Evolutionary conservation across 2,797 vertebrate species (phyloP).

Genomic region (Agapornis canus): DNA sequence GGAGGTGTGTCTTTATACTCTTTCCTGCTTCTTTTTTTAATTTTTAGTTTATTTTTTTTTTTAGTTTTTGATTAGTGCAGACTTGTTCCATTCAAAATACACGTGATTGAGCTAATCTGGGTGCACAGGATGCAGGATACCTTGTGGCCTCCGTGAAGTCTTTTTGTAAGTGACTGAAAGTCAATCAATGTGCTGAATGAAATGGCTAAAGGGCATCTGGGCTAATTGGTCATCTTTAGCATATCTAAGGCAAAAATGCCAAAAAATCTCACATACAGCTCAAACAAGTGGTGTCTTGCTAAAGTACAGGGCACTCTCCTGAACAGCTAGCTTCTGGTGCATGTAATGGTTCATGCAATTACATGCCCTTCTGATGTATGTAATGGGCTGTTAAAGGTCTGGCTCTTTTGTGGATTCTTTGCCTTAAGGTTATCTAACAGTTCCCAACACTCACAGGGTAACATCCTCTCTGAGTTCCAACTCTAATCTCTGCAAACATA

Average conservation of each 20-base stretch:
- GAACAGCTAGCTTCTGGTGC: background rate
- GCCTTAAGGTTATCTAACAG: background rate
- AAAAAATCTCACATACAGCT: background rate
- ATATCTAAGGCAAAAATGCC: background rate
- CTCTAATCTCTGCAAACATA: background rate
- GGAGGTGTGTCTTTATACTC: background rate
- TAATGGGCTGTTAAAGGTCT: background rate
- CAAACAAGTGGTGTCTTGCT: background rate
- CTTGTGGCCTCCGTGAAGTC: background rate
- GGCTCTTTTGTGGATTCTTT: background rate
- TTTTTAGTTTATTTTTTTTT: background rate
- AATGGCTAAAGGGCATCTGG: background rate
- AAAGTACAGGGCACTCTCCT: background rate
- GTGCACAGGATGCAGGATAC: background rate
- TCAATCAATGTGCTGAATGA: background rate
- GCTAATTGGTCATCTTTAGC: background rate
- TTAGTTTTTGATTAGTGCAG: background rate
- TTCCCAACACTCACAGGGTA: background rate
- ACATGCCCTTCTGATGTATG: background rate
- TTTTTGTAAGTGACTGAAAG: background rate
- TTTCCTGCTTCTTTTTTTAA: background rate
- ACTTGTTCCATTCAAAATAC: accelerated
- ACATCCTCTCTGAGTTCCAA: background rate
- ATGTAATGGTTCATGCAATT: background rate
- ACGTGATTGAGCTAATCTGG: accelerated